Conservation (phyloP, 1,140 invertebrate genomes). For the Lepidotrigona ventralis region DNA sequence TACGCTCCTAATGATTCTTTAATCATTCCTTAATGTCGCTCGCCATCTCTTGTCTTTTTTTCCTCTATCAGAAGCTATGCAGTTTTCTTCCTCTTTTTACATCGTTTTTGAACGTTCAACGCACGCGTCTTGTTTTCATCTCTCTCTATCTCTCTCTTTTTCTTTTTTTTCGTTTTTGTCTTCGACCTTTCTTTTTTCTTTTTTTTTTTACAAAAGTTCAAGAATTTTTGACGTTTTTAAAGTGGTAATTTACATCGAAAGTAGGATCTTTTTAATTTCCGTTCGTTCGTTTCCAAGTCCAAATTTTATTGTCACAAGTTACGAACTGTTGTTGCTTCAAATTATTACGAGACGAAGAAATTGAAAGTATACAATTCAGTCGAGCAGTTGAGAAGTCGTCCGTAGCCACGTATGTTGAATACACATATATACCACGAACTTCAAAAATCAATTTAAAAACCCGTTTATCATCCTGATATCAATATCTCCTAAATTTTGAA, state of each 20-base stretch:
- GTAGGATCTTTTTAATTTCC: background rate
- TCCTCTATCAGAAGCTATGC: background rate
- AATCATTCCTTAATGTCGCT: constrained; percentile 46
- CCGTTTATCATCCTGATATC: no score
- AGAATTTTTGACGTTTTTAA: no score
- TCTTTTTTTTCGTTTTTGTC: background rate
- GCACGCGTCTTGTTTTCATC: background rate
- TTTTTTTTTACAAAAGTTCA: background rate
- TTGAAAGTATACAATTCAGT: no score
- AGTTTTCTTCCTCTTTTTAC: background rate
- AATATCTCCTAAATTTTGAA: no score
- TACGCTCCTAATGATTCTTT: constrained; percentile 50
- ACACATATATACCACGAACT: no score
- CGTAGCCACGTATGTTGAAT: no score
- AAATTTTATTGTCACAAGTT: background rate
- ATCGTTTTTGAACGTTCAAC: background rate
- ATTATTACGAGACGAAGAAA: no score
- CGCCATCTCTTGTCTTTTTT: constrained; percentile 1
- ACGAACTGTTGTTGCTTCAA: background rate
- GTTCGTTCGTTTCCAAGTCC: no score
- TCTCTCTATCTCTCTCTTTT: background rate
- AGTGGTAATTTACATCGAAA: background rate
- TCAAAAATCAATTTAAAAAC: no score
- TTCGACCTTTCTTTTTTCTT: background rate
- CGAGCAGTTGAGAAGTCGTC: no score